Percentiles rank a stretch among this genome's conserved stretches.
Evolutionary conservation across 2,888 invertebrate species (phyloP).

Genomic region (Noctua comes): DNA sequence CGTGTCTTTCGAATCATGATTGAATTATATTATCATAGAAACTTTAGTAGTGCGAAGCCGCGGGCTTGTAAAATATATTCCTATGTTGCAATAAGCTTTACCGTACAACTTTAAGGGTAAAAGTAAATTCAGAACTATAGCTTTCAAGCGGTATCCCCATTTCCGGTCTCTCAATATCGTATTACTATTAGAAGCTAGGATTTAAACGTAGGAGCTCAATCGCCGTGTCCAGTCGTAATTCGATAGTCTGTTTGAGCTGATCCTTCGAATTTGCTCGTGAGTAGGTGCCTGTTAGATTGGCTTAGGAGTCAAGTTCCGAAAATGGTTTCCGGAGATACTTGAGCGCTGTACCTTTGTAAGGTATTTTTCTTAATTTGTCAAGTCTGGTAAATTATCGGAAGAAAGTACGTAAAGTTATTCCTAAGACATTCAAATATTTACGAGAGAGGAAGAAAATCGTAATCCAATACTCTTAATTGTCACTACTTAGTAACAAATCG

Average conservation of each 20-base stretch:
- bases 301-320: constrained; percentile 2
- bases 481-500: no score
- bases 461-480: no score
- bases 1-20: no score
- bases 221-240: constrained; percentile 2
- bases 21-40: no score
- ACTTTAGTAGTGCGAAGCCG: no score
- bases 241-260: neutral
- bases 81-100: neutral
- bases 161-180: neutral
- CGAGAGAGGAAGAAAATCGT: no score
- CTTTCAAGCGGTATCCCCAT: neutral
- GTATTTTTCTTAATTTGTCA: neutral
- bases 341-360: neutral
- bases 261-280: neutral
- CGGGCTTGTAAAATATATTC: neutral
- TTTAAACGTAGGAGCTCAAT: neutral
- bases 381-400: neutral
- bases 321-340: neutral
- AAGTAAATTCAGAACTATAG: neutral
- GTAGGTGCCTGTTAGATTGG: neutral
- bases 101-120: neutral
- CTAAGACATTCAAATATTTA: no score
- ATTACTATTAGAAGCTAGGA: constrained; percentile 15
- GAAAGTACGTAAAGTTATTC: neutral